Evolutionary conservation across 2,888 invertebrate species (phyloP).

Genomic region (Mythimna impura): DNA sequence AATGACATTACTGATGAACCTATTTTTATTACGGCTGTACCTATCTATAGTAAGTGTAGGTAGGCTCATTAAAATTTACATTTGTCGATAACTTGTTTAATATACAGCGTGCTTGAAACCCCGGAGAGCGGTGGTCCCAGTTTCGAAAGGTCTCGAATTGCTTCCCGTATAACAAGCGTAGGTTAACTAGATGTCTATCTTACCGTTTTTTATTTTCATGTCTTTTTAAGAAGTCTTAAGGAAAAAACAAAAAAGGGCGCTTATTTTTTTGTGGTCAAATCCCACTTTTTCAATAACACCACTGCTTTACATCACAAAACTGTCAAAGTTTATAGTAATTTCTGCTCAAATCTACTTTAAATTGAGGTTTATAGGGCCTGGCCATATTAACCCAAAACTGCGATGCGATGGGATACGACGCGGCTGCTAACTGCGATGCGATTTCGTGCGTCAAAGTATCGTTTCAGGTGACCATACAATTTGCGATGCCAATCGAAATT

Average conservation of each 20-base stretch:
- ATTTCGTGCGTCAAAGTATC: too few species aligned
- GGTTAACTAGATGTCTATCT: not conserved
- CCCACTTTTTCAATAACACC: too few species aligned
- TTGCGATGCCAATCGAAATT: too few species aligned
- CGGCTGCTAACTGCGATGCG: too few species aligned
- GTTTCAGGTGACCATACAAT: too few species aligned
- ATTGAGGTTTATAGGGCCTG: not conserved
- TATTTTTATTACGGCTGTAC: not conserved
- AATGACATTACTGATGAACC: not conserved
- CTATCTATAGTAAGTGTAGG: not conserved
- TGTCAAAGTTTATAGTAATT: not conserved
- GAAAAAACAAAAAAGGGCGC: too few species aligned
- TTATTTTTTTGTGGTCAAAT: not conserved
- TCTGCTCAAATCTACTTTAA: not conserved
- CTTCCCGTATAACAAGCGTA: slow-evolving; percentile 2
- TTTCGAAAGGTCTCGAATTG: slow-evolving; percentile 1
- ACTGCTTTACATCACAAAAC: too few species aligned
- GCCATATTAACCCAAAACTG: too few species aligned
- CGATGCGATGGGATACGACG: too few species aligned
- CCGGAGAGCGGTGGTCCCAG: not conserved
- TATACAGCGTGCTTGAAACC: slow-evolving; percentile 9
- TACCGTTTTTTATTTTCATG: slow-evolving; percentile 4
- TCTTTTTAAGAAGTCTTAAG: not conserved
- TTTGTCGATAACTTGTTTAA: slow-evolving; percentile 10
- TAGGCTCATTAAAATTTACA: not conserved